Conservation (phyloP, 1,140 invertebrate species). For the Melanaphis sacchari region DNA sequence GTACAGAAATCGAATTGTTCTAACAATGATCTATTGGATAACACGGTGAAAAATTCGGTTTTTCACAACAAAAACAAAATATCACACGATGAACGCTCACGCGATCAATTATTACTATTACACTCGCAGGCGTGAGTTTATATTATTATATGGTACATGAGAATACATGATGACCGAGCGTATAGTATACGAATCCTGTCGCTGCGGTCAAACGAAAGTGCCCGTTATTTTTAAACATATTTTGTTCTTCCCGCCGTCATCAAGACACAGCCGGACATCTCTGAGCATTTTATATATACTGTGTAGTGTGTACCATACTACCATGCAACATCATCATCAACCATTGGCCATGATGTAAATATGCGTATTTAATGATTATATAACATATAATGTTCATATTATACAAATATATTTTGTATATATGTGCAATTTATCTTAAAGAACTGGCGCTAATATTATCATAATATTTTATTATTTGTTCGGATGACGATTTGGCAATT, state of each 20-base stretch:
- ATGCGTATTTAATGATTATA: neutral
- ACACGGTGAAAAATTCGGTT: too few species aligned
- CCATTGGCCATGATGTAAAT: neutral
- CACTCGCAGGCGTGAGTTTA: neutral
- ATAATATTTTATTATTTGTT: neutral
- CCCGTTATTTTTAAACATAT: constrained; percentile 15
- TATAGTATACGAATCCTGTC: neutral
- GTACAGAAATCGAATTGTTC: neutral
- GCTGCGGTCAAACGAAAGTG: constrained; percentile 6
- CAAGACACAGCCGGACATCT: neutral
- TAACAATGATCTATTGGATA: neutral
- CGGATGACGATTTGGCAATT: neutral
- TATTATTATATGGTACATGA: too few species aligned
- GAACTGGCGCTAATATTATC: neutral
- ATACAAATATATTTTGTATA: neutral
- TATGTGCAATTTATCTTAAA: neutral
- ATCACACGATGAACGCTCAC: too few species aligned
- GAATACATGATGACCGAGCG: too few species aligned
- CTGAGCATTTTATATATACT: neutral
- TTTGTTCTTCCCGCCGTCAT: neutral
- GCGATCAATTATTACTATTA: neutral
- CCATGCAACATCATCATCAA: neutral
- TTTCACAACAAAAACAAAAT: too few species aligned
- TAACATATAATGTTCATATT: neutral
- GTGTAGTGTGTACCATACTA: neutral